Evolutionary conservation across 2,113 vertebrate species (phyloP), one percentile per base, ranked within the genome.

Genomic region (Scomber scombrus): DNA sequence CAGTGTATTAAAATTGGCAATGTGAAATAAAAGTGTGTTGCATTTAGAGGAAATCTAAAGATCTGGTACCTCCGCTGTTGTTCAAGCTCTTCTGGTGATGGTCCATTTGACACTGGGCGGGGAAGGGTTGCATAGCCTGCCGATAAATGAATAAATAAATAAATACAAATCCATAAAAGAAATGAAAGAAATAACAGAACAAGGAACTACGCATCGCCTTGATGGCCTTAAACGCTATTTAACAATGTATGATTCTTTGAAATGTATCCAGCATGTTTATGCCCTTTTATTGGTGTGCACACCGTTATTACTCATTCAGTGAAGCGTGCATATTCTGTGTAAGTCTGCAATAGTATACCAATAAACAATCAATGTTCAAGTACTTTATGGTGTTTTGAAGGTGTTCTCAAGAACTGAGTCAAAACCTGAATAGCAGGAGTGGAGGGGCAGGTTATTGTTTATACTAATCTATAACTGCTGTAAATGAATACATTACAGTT

Each of bases 51-150:
- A 55, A 23, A 10, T n/a, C 23, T 67, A 18, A 19, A 11, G 34
- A 40, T 40, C 16, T 50, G 51, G 16, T 95, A 97, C 97, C 97
- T 96, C 85, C 93, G 94, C 85, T 96, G 96, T 29, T 95, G 96
- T 74, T 97, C 97, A 45, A 94, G 56, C 79, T 97, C 97, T 73
- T 97, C 97, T 1, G 92, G 93, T 52, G 95, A 92, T 3, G 96
- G 96, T 50, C 96, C 97, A 1, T 97, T 97, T 75, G 96, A 96
- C 57, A 89, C 82, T 0, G 93, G 90, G 81, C 95, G 94, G 9
- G 93, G 86, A 45, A 92, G 85, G 26, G 91, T 80, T 49, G 90
- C 87, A 67, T 91, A 95, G 76, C 94, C 92, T 94, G 83, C 6
- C 82, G 3, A 26, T 26, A 26, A 26, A 26, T 26, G 3, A 26